A percentile compares a stretch with the other conserved stretches of the same genome.
Conservation (phyloP, 2,797 vertebrate genomes). For the Heterohyrax brucei region DNA sequence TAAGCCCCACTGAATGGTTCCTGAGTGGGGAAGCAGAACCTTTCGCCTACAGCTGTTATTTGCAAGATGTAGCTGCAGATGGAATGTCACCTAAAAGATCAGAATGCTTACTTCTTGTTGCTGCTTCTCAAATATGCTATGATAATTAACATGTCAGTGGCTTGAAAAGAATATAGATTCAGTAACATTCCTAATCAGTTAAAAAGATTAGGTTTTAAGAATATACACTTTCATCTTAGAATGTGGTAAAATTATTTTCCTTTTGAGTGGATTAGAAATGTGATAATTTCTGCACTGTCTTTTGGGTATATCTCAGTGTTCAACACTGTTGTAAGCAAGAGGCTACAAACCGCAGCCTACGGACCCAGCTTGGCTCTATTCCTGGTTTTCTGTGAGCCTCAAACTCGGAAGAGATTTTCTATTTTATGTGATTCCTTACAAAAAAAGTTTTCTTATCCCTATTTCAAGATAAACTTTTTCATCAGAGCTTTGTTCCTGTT, state of each 20-base stretch:
- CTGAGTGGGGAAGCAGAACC: not conserved
- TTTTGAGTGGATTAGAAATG: conserved; percentile 25
- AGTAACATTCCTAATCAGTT: not conserved
- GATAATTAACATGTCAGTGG: not conserved
- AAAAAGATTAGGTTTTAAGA: not conserved
- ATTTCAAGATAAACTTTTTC: not conserved
- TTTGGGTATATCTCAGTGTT: not conserved
- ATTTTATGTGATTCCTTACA: not conserved
- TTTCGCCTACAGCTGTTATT: not conserved
- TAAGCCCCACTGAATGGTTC: not conserved
- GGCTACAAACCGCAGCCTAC: not conserved
- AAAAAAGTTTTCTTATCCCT: not conserved
- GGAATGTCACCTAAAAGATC: not conserved
- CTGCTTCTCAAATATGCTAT: not conserved
- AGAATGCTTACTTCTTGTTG: not conserved
- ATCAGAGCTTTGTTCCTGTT: not conserved
- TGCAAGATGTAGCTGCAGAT: not conserved
- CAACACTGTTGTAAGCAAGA: not conserved
- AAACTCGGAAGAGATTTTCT: not conserved
- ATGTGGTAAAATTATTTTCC: not conserved
- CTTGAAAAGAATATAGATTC: conserved; percentile 21
- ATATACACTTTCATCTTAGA: not conserved
- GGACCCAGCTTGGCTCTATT: not conserved
- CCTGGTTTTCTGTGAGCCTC: not conserved
- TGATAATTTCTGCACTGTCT: not conserved